Conservation (phyloP, 2,797 vertebrate genomes). For the Carcharodon carcharias region DNA sequence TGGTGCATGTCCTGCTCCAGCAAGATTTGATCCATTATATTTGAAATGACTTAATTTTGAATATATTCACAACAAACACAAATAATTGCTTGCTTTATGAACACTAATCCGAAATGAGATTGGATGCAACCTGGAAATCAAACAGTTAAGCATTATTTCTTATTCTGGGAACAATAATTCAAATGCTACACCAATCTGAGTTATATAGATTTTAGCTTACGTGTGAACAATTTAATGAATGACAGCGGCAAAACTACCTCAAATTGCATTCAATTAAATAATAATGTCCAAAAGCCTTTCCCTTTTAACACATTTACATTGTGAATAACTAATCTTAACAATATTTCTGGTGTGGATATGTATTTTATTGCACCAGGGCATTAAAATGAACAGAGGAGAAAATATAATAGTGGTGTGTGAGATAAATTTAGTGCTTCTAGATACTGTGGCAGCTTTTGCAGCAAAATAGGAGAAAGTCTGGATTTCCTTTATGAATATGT, state of each 20-base stretch:
- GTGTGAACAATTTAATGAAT: not conserved
- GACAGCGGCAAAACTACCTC: not conserved
- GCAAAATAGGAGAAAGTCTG: not conserved
- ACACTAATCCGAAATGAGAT: not conserved
- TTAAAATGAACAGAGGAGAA: not conserved
- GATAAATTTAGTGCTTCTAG: conserved; percentile 2
- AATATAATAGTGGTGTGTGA: conserved; percentile 30
- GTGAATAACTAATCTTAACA: conserved; percentile 5
- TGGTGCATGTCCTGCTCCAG: not conserved
- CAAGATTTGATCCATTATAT: not conserved
- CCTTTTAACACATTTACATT: not conserved
- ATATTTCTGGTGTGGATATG: not conserved
- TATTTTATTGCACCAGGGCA: not conserved
- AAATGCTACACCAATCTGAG: not conserved
- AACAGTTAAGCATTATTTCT: conserved; percentile 2
- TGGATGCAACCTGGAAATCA: not conserved
- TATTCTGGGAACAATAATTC: not conserved
- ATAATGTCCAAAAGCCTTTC: not conserved
- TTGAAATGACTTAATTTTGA: not conserved
- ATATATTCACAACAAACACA: not conserved
- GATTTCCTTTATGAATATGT: not conserved
- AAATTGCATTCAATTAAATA: not conserved
- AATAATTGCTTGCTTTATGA: not conserved
- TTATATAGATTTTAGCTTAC: not conserved
- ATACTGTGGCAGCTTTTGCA: not conserved